These are phyloP conservation scores for Perizoma flavofasciatum DNA, from an alignment of 2,888 invertebrate species.

Conservation along the genomic window DNA sequence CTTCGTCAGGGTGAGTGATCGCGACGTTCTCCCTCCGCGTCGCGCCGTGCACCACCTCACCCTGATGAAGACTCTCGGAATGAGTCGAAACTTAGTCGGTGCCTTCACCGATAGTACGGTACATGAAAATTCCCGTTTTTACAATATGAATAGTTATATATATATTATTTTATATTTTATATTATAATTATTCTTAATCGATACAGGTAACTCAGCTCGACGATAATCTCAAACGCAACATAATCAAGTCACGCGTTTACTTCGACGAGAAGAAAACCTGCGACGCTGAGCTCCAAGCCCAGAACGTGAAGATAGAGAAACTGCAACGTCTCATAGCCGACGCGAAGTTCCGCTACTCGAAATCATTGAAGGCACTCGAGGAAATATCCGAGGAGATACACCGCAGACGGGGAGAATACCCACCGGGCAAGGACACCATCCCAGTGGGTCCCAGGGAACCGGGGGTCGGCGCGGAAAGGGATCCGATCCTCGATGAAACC, in stretches of 20 bases:
- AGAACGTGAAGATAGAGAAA: conserved; percentile 92
- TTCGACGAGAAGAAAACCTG: conserved; percentile 95
- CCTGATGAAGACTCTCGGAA: too few species aligned
- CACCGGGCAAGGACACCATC: conserved; percentile 70
- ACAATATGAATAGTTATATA: too few species aligned
- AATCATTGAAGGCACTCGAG: conserved; percentile 92
- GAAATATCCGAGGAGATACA: conserved; percentile 97
- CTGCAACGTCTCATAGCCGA: conserved; percentile 91
- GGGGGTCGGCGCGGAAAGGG: conserved; percentile 89
- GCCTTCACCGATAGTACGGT: too few species aligned
- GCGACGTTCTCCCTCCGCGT: too few species aligned
- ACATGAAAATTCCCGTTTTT: too few species aligned
- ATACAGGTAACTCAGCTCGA: conserved; percentile 89
- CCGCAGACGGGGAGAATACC: conserved; percentile 84
- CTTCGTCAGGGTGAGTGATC: too few species aligned
- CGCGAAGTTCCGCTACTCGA: conserved; percentile 92
- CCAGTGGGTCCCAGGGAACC: conserved; percentile 86
- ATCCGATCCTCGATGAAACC: conserved; percentile 73
- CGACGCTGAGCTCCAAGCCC: conserved; percentile 92
- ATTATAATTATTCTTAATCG: too few species aligned
- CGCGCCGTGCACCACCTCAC: too few species aligned
- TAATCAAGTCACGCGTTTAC: conserved; percentile 94
- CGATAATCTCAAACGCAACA: conserved; percentile 91
- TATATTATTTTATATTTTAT: too few species aligned
- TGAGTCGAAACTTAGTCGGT: too few species aligned